Base-by-base conservation (phyloP, 2,888 invertebrate species). In the Netelia fuscicornis region DNA sequence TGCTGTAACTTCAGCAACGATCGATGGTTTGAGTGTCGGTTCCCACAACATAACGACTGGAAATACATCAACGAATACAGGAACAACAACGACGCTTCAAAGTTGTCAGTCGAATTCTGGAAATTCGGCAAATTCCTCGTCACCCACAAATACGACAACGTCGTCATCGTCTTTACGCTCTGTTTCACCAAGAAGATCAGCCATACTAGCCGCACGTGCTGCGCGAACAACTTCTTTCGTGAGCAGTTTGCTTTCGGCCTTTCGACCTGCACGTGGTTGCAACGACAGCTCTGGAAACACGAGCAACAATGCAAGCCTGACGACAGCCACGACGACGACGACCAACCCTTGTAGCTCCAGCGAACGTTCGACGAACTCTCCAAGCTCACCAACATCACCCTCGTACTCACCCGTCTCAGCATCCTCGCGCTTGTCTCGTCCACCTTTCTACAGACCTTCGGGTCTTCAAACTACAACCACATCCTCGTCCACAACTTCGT, bases 141-240 rank as follows among this genome's bases (percentile, higher is more conserved):
- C 65, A 17, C 23, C 85, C 2, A 17, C 85, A 10, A 71, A 68
- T 9, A 11, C 86, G 48, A 25, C 86, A 58, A 54, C 83, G 9
- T 48, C 74, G 3, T 78, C 84, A 25, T 82, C 84, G 13, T 85
- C 86, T 52, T 83, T 74, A 65, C 85, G 80, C 54, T 85, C 85
- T 25, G 84, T 76, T 3, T 86, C 83, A 54, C 84, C 68, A 60
- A 85, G 80, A 80, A 86, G 84, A 84, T 86, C 83, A 17, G 84
- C 80, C 10, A 64, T 82, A 37, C 44, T 79, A 67, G 81, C 86
- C 58, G 84, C 88, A 67, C 80, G 86, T 78, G 76, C 83, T 1
- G 81, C 89, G 3, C 77, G 89, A n/a, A 90, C 89, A 11, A 88
- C 92, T 9, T 89, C 92, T 23, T 37, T 91, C 76, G 89, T 92